These are phyloP conservation scores for Palythoa grandis DNA, from an alignment of 92 coral and sea anemone genomes.

Conservation along the genomic window DNA sequence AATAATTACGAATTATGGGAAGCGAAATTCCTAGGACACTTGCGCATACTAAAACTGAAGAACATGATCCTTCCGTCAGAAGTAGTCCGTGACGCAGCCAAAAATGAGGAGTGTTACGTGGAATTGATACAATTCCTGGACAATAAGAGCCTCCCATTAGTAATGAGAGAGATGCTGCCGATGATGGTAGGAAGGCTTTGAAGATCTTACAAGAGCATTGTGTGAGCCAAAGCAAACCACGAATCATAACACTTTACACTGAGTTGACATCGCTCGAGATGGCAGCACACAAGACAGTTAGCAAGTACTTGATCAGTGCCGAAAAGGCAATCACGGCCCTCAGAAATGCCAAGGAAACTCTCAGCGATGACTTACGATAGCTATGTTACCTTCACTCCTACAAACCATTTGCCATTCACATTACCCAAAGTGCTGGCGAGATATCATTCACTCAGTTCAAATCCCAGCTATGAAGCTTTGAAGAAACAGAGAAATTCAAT, in stretches of 20 bases:
- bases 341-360: conserved; percentile 46
- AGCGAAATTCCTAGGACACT: conserved; percentile 26
- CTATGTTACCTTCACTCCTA: conserved; percentile 52
- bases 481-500: conserved; percentile 34
- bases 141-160: conserved; percentile 40
- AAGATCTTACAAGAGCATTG: conserved; percentile 36
- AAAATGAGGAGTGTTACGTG: conserved; percentile 46
- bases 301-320: conserved; percentile 51
- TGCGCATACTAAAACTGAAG: conserved; percentile 34
- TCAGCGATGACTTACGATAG: conserved; percentile 48
- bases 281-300: conserved; percentile 26
- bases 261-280: conserved; percentile 45
- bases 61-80: conserved; percentile 33
- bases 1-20: conserved; percentile 31
- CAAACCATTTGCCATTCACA: conserved; percentile 44
- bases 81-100: neutral
- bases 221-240: conserved; percentile 31
- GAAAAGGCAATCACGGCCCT: conserved; percentile 59
- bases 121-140: conserved; percentile 49
- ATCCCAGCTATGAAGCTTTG: conserved; percentile 35
- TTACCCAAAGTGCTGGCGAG: conserved; percentile 48
- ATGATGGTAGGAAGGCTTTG: conserved; percentile 47
- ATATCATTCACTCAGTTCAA: conserved; percentile 50
- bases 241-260: conserved; percentile 47
- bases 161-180: conserved; percentile 60